phyloP scores from a whole-genome alignment of 2,797 vertebrate genomes.

The Acanthurus lineatus region DNA sequence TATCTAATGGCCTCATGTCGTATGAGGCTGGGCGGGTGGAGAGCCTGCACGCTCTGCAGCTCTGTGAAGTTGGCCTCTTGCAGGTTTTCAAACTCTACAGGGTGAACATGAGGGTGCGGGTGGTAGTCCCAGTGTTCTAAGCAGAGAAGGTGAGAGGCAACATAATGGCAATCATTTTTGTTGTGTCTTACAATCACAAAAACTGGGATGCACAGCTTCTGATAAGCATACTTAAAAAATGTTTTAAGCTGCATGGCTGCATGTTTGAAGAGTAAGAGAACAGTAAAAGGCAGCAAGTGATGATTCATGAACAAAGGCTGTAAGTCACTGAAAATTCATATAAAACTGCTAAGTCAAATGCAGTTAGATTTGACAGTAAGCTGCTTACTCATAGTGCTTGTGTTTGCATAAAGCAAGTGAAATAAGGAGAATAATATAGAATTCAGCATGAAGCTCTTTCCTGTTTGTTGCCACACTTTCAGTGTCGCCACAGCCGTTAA shows the following conservation, averaged over 20 bases:
- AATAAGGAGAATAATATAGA: constrained; percentile 37
- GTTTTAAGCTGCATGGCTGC: not conserved
- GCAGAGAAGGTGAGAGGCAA: constrained; percentile 47
- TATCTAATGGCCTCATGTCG: constrained; percentile 91
- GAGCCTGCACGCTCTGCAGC: constrained; percentile 95
- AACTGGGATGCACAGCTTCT: constrained; percentile 6
- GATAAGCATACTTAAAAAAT: not conserved
- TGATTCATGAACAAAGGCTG: constrained; percentile 12
- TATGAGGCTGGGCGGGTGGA: constrained; percentile 91
- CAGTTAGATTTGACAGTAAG: constrained; percentile 2
- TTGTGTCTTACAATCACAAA: not conserved
- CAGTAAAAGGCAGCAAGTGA: not conserved
- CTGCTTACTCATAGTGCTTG: constrained; percentile 36
- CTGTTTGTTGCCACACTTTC: constrained; percentile 64
- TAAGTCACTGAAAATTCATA: not conserved
- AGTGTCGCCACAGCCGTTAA: constrained; percentile 26
- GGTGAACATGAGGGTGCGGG: constrained; percentile 88
- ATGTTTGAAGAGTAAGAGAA: not conserved
- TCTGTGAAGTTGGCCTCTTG: constrained; percentile 95
- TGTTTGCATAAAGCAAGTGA: constrained; percentile 31
- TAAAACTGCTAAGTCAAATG: not conserved
- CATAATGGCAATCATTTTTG: constrained; percentile 20
- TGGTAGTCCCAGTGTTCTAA: constrained; percentile 97
- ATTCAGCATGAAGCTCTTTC: constrained; percentile 70
- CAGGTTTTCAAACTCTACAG: constrained; percentile 93